These are phyloP conservation scores for Philotrypesis tridentata DNA, from an alignment of 1,140 invertebrate genomes.

Conservation along the genomic window DNA sequence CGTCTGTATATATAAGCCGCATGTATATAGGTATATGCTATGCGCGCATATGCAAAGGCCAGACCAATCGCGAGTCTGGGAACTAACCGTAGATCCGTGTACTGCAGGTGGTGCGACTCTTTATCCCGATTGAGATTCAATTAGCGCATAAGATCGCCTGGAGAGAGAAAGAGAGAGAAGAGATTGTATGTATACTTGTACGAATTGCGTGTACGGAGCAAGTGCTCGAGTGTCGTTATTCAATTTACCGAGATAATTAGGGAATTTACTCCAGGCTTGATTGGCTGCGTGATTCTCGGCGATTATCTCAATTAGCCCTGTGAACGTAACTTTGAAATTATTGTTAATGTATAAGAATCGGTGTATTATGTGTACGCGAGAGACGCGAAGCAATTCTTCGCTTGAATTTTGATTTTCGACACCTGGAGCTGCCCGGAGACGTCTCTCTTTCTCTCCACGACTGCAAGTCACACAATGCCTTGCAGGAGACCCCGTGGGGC, in stretches of 20 bases:
- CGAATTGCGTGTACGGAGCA: neutral
- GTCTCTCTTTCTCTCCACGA: neutral
- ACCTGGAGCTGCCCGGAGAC: conserved; percentile 2
- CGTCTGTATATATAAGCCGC: too few species aligned
- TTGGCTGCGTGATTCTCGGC: conserved; percentile 6
- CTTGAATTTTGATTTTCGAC: conserved; percentile 25
- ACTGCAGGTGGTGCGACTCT: neutral
- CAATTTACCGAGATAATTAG: neutral
- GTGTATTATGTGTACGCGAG: too few species aligned
- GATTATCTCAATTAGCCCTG: neutral
- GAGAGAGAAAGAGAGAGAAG: neutral
- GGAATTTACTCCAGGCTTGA: neutral
- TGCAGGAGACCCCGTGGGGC: neutral
- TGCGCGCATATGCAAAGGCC: neutral
- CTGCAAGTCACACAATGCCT: neutral
- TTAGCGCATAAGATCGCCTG: conserved; percentile 1
- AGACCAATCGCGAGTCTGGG: neutral
- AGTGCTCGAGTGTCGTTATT: neutral
- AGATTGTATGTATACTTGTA: neutral
- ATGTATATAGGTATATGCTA: neutral
- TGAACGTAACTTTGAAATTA: too few species aligned
- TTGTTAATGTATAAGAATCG: too few species aligned
- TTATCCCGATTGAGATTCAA: neutral
- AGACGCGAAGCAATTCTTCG: conserved; percentile 43
- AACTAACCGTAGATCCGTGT: neutral